A percentile compares a stretch with the other conserved stretches of the same genome.
These are phyloP conservation scores for Abrostola tripartita DNA, from an alignment of 2,888 invertebrate species.

Conservation along the genomic window DNA sequence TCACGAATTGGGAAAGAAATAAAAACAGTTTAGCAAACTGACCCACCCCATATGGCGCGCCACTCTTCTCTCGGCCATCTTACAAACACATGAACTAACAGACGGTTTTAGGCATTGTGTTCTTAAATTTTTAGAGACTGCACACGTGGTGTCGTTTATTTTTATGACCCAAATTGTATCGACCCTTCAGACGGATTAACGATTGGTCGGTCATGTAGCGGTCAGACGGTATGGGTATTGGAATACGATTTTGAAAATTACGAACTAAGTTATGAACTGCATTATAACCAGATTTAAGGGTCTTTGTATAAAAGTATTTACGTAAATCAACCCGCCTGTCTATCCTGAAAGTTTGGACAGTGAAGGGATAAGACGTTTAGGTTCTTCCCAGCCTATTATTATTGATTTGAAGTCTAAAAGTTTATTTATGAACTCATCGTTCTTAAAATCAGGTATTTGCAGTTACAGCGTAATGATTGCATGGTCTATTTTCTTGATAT, in stretches of 20 bases:
- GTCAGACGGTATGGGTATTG: background rate
- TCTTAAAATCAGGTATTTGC: too few relatives aligned
- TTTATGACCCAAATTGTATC: slow-evolving; percentile 43
- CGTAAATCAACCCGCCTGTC: too few relatives aligned
- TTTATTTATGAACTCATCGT: too few relatives aligned
- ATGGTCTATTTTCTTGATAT: too few relatives aligned
- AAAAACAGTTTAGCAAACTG: slow-evolving; percentile 57
- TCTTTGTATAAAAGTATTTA: too few relatives aligned
- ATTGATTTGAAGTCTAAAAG: too few relatives aligned
- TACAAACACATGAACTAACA: slow-evolving; percentile 73
- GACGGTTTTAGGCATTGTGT: slow-evolving; percentile 45
- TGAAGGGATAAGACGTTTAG: too few relatives aligned
- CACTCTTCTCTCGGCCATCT: slow-evolving; percentile 40
- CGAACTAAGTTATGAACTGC: too few relatives aligned
- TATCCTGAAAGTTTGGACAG: too few relatives aligned
- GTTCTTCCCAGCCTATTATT: too few relatives aligned
- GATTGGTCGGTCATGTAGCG: background rate
- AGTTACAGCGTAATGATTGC: too few relatives aligned
- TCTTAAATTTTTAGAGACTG: slow-evolving; percentile 32
- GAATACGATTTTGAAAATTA: background rate
- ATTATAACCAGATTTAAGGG: too few relatives aligned
- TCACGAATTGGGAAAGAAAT: slow-evolving; percentile 60
- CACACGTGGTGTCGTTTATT: slow-evolving; percentile 45
- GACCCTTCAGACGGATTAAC: slow-evolving; percentile 4
- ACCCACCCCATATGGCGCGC: slow-evolving; percentile 64